Evolutionary conservation across 1,140 invertebrate species (phyloP).

Genomic region (Hycleus cichorii): DNA sequence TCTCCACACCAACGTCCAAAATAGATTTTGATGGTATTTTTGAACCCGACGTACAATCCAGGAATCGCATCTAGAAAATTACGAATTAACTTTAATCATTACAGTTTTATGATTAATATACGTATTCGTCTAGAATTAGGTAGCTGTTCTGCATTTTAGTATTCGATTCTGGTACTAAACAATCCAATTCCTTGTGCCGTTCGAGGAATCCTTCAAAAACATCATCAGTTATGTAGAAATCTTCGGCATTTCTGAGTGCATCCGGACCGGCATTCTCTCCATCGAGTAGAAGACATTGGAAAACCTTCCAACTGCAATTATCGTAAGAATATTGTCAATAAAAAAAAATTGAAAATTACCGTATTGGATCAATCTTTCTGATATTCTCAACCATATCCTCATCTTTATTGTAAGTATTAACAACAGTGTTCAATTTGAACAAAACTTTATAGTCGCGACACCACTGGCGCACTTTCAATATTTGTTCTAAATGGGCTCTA

Average conservation of each 20-base stretch:
- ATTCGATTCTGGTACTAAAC: constrained; percentile 47
- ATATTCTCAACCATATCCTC: constrained; percentile 45
- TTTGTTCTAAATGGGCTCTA: constrained; percentile 40
- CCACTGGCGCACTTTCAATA: constrained; percentile 40
- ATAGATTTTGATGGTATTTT: constrained; percentile 44
- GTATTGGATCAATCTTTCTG: constrained; percentile 38
- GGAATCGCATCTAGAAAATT: constrained; percentile 44
- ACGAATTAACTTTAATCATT: constrained; percentile 1
- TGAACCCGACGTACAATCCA: constrained; percentile 43
- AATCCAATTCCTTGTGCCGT: constrained; percentile 38
- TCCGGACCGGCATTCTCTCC: constrained; percentile 45
- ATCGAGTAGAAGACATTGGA: constrained; percentile 45
- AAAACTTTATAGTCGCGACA: constrained; percentile 42
- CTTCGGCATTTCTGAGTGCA: constrained; percentile 41
- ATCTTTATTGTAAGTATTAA: constrained; percentile 44
- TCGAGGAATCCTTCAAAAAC: constrained; percentile 43
- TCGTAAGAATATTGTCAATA: too few relatives aligned
- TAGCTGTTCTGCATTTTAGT: constrained; percentile 47
- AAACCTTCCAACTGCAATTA: constrained; percentile 38
- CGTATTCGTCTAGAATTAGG: constrained; percentile 46
- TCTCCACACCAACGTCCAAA: constrained; percentile 43
- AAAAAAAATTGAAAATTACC: constrained; percentile 20
- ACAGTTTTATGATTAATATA: constrained; percentile 22
- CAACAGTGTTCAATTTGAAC: constrained; percentile 49
- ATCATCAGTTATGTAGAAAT: constrained; percentile 42